Evolutionary conservation across 1,140 invertebrate genomes (phyloP), one percentile per base, ranked within the genome.

Genomic region (Platyura marginata): DNA sequence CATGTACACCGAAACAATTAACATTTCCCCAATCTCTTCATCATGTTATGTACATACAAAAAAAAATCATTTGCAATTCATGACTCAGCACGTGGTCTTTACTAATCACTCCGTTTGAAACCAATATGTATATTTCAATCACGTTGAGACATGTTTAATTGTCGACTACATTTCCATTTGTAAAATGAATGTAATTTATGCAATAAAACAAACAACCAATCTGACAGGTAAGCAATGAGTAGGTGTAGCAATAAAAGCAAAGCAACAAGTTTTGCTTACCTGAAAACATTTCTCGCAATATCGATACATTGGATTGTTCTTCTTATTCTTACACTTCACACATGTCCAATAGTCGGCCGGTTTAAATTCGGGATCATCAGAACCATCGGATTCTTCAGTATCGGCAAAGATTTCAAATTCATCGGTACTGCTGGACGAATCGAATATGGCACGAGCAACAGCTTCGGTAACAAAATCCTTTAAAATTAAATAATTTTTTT

Each of bases 241-340:
- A 29, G 13, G 13, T 29, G 25, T 29, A 29, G 13, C 25, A 29
- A 29, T 29, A 13, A 29, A 29, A 29, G 25, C 13, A 29, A 29
- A 29, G 6, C 13, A 8, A 29, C 10, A 38, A 18, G 36, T 20
- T 10, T 10, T 38, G 36, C 20, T 47, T 45, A 74, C 72, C 70
- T 74, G 67, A 52, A 69, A 77, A 52, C 75, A 79, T 56, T 71
- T 73, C 56, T 75, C 68, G 57, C 76, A 79, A 59, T 72, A 77
- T 33, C 70, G 62, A 54, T 70, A 77, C 23, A 68, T 52, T 19
- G 71, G 72, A 62, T 74, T 75, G 51, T 72, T 71, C 53, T 77
- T 75, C 34, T 55, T 50, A 10, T 64, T 65, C 18, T 66, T 66
- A 54, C 77, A 79, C 45, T 69, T 66, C 0, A 71, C 62, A 56